phyloP scores from a whole-genome alignment of 1,140 invertebrate species.

The Pseudachorutes palmiensis region DNA sequence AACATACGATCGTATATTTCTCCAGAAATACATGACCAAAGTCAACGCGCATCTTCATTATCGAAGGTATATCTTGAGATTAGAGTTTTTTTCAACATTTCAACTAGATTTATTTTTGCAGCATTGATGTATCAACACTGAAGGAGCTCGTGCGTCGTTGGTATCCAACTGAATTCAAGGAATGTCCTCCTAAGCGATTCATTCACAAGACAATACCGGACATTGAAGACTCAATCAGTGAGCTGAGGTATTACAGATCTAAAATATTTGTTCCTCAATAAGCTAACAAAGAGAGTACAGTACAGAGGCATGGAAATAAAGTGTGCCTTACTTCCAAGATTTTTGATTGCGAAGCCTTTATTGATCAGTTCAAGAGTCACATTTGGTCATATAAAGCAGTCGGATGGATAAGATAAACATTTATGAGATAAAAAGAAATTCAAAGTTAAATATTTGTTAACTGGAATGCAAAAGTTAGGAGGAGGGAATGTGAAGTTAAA shows the following conservation, averaged over 20 bases:
- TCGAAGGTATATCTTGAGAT: constrained; percentile 48
- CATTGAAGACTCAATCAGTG: constrained; percentile 75
- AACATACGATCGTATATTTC: constrained; percentile 72
- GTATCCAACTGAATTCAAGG: constrained; percentile 54
- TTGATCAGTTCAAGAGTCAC: too few species aligned
- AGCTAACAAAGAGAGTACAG: neutral
- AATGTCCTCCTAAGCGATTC: constrained; percentile 55
- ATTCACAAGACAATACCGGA: constrained; percentile 70
- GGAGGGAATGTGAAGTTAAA: too few species aligned
- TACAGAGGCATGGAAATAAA: neutral
- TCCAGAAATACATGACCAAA: constrained; percentile 65
- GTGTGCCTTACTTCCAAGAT: neutral
- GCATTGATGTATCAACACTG: constrained; percentile 83
- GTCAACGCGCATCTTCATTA: constrained; percentile 78
- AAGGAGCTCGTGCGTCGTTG: constrained; percentile 76
- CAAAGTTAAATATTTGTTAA: too few species aligned
- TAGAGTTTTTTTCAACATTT: neutral
- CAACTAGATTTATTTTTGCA: neutral
- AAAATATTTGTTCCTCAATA: constrained; percentile 45
- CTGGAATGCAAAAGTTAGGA: too few species aligned
- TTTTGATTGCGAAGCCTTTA: neutral
- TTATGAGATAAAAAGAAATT: too few species aligned
- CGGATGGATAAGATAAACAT: too few species aligned
- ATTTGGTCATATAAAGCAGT: too few species aligned
- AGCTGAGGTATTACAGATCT: constrained; percentile 65